These are phyloP conservation scores for Sus scrofa DNA, from an alignment of 2,113 vertebrate genomes.

Conservation along the genomic window T2T-Sscrofa CM000821.6:13754501-13755000, in stretches of 20 bases:
- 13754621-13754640: neutral
- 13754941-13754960: neutral
- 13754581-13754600: neutral
- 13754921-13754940: neutral
- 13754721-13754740: neutral
- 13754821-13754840: rapidly evolving
- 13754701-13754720: neutral
- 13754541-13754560: neutral
- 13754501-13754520: neutral
- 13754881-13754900: neutral
- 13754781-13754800: neutral
- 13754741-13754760: neutral
- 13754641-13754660: neutral
- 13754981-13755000: neutral
- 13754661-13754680: neutral
- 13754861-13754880: neutral
- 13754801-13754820: neutral
- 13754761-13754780: neutral
- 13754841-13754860: neutral
- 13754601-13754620: neutral
- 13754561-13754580: rapidly evolving
- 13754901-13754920: neutral
- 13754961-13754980: neutral
- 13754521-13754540: neutral
- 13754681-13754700: neutral